phyloP scores from a whole-genome alignment of 2,797 vertebrate species.

The Mus caroli region DNA sequence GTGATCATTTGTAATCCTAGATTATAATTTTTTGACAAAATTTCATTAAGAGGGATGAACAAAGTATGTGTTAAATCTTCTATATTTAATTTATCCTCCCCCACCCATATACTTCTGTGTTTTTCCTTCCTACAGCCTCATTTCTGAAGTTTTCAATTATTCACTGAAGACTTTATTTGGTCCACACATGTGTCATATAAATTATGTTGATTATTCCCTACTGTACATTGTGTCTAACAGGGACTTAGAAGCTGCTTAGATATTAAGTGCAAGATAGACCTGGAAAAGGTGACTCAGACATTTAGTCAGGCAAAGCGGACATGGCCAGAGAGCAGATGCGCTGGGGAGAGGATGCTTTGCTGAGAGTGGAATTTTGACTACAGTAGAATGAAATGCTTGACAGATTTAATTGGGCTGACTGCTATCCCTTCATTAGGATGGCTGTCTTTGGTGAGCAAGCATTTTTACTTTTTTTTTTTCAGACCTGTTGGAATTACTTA shows the following conservation, averaged over 20 bases:
- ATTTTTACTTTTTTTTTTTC: constrained; percentile 13
- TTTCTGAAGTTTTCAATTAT: background rate
- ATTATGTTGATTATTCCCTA: constrained; percentile 35
- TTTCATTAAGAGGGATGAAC: background rate
- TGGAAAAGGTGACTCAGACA: background rate
- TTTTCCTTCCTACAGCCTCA: background rate
- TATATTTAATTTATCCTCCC: background rate
- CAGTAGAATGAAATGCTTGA: constrained; percentile 30
- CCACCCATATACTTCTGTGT: background rate
- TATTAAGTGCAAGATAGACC: background rate
- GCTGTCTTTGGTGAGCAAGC: constrained; percentile 28
- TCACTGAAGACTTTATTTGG: background rate
- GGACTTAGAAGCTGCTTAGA: background rate
- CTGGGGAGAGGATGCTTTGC: background rate
- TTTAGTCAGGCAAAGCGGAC: constrained; percentile 2
- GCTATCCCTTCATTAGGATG: constrained; percentile 33
- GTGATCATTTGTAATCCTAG: background rate
- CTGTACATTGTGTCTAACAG: background rate
- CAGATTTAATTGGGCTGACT: constrained; percentile 38
- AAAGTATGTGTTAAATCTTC: background rate
- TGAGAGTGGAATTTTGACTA: background rate
- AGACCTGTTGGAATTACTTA: constrained; percentile 38
- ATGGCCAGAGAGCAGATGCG: background rate
- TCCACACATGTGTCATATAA: background rate
- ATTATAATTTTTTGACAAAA: background rate